phyloP scores from a whole-genome alignment of 2,888 invertebrate genomes.

The Opisthograptis luteolata region DNA sequence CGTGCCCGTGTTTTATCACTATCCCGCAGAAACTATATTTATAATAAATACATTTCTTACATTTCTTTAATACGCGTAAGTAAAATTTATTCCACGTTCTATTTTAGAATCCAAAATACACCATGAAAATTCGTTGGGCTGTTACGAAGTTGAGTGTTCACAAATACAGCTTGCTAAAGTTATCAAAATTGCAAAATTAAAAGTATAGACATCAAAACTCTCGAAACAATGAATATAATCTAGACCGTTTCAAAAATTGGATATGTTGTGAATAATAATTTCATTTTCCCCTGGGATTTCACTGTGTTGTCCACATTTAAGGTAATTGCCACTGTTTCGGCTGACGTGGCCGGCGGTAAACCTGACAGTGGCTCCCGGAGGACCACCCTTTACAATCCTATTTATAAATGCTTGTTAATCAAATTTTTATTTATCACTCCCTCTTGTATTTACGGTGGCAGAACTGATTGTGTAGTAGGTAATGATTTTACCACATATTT shows the following conservation, averaged over 20 bases:
- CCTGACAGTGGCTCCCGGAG: slow-evolving; percentile 75
- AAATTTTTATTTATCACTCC: slow-evolving; percentile 71
- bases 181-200: not conserved
- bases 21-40: too few relatives aligned
- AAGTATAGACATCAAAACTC: not conserved
- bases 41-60: too few relatives aligned
- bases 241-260: slow-evolving; percentile 74
- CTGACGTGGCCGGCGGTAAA: slow-evolving; percentile 76
- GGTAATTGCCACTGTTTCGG: slow-evolving; percentile 81
- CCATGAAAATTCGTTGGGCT: too few relatives aligned
- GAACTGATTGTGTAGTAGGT: slow-evolving; percentile 10
- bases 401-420: slow-evolving; percentile 80
- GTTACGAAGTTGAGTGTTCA: too few relatives aligned
- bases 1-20: too few relatives aligned
- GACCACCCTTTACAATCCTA: slow-evolving; percentile 79
- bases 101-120: too few relatives aligned
- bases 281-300: slow-evolving; percentile 74
- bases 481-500: too few relatives aligned
- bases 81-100: too few relatives aligned
- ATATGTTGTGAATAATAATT: slow-evolving; percentile 80
- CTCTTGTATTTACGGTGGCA: slow-evolving; percentile 20
- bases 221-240: slow-evolving; percentile 48
- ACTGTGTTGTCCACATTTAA: slow-evolving; percentile 82
- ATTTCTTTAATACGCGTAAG: too few relatives aligned
- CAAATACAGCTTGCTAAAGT: too few relatives aligned